phyloP scores from a whole-genome alignment of 2,888 invertebrate genomes.

The Monoplex corrugatus region DNA sequence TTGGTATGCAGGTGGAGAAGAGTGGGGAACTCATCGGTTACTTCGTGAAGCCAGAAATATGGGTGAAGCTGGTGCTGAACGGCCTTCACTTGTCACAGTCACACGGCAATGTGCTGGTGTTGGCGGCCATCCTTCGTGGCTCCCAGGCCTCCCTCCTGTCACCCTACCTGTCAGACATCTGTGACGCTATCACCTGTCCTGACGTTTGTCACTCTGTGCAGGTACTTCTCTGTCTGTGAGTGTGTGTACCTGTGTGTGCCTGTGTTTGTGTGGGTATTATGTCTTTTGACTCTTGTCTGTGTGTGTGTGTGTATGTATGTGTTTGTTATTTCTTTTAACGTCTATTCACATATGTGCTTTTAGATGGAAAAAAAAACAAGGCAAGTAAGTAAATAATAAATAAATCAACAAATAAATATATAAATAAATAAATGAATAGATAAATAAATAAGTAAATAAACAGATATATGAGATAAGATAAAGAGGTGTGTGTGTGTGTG shows the following conservation, averaged over 20 bases:
- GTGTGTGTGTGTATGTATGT: neutral
- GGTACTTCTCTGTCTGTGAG: slow-evolving; percentile 58
- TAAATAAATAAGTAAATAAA: no score
- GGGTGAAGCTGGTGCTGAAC: slow-evolving; percentile 85
- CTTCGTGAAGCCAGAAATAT: slow-evolving; percentile 88
- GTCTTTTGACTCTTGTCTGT: neutral
- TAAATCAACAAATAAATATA: no score
- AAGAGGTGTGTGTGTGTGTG: no score
- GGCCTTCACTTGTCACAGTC: slow-evolving; percentile 67
- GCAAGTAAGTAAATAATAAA: no score
- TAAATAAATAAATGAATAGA: no score
- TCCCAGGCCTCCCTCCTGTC: slow-evolving; percentile 77
- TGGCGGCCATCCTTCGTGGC: slow-evolving; percentile 75
- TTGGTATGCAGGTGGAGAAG: slow-evolving; percentile 85
- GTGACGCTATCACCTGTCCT: slow-evolving; percentile 84
- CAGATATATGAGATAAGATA: no score
- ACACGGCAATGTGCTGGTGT: slow-evolving; percentile 73
- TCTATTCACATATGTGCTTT: no score
- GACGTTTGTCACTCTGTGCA: slow-evolving; percentile 84
- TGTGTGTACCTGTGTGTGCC: slow-evolving; percentile 5
- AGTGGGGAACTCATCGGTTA: slow-evolving; percentile 89
- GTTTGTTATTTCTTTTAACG: no score
- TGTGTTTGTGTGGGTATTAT: neutral
- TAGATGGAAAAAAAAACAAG: no score
- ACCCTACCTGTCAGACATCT: slow-evolving; percentile 84